A percentile compares a stretch with the other conserved stretches of the same genome.
These are phyloP conservation scores for Drosophila merina DNA, from an alignment of 2,888 invertebrate species.

Conservation along the genomic window DNA sequence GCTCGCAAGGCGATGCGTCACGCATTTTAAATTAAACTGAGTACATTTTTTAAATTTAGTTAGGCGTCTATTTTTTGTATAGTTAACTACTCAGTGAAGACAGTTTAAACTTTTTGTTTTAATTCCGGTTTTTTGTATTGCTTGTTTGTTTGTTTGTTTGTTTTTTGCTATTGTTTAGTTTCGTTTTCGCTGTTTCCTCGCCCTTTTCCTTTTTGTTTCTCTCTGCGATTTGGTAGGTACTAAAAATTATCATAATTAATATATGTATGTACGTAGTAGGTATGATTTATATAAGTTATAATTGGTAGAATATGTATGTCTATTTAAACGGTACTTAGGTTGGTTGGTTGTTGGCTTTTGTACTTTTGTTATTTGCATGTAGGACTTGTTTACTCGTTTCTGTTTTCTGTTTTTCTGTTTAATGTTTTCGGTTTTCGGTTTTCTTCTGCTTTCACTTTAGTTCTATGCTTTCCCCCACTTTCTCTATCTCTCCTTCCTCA, in stretches of 20 bases:
- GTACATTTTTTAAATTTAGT: constrained; percentile 28
- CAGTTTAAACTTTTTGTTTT: constrained; percentile 40
- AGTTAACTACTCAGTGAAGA: constrained; percentile 62
- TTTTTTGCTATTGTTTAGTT: constrained; percentile 45
- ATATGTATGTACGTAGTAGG: constrained; percentile 46
- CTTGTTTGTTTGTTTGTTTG: constrained; percentile 53
- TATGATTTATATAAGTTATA: constrained; percentile 44
- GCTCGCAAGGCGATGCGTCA: not conserved
- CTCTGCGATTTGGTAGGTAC: constrained; percentile 60
- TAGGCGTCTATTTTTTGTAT: constrained; percentile 16
- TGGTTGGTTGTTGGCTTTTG: constrained; percentile 80
- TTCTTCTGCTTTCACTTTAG: constrained; percentile 34
- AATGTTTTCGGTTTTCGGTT: constrained; percentile 40
- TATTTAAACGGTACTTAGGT: constrained; percentile 72
- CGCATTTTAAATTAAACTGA: constrained; percentile 14
- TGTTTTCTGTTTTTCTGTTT: constrained; percentile 34
- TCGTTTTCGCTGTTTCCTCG: constrained; percentile 15
- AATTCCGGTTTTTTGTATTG: constrained; percentile 49
- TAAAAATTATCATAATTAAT: constrained; percentile 51
- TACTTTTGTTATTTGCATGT: constrained; percentile 77
- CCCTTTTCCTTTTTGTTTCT: not conserved
- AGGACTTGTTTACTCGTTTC: constrained; percentile 61
- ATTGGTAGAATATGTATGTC: constrained; percentile 47
- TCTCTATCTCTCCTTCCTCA: constrained; percentile 33
- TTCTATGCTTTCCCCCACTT: constrained; percentile 1